phyloP scores from a whole-genome alignment of 2,888 invertebrate genomes.

The Tetranychus piercei region DNA sequence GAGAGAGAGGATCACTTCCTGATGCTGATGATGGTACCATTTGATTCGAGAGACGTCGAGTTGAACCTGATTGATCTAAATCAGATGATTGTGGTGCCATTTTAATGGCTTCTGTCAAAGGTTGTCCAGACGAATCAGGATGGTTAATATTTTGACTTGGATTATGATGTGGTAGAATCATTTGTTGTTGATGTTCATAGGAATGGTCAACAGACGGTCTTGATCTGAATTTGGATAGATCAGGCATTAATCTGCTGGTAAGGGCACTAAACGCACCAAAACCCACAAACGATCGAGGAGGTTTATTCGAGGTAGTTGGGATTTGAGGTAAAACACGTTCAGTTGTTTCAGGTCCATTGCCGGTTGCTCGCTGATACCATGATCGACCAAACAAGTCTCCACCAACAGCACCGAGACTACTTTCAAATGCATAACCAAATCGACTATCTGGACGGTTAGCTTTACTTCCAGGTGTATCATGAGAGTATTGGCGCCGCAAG shows the following conservation, averaged over 20 bases:
- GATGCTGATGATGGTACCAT: not conserved
- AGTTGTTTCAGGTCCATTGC: not conserved
- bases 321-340: not conserved
- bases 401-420: not conserved
- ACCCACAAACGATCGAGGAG: not conserved
- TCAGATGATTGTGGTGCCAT: not conserved
- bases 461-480: constrained; percentile 37
- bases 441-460: not conserved
- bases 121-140: not conserved
- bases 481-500: constrained; percentile 58
- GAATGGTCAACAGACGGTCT: not conserved
- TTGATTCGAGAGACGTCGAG: not conserved
- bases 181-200: not conserved
- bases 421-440: not conserved
- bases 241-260: not conserved
- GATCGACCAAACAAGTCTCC: not conserved
- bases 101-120: not conserved
- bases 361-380: not conserved
- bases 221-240: not conserved
- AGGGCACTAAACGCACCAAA: not conserved
- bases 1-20: not conserved
- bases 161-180: not conserved
- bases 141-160: not conserved
- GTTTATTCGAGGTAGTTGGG: not conserved
- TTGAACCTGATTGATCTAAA: not conserved